Evolutionary conservation across 2,888 invertebrate genomes (phyloP), one percentile per base, ranked within the genome.

Genomic region (Eledone cirrhosa): DNA sequence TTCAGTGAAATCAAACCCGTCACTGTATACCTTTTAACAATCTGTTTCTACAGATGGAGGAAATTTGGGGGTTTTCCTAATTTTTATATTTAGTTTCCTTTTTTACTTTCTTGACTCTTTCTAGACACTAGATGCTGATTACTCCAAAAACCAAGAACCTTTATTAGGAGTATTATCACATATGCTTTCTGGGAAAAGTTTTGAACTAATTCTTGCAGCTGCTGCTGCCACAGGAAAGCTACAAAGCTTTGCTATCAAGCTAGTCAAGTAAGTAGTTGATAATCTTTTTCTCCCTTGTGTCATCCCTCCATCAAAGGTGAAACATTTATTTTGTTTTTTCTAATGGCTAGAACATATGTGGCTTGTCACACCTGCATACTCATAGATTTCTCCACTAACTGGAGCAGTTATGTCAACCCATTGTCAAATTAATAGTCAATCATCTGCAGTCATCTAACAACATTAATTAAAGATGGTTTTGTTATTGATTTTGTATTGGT

Each of bases 141-240:
- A 95, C 88, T 94, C 94, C 81, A 97, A 97, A 92, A 96, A 95
- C 81, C 93, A 93, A 92, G 97, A 97, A 83, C 94, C 95, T 3
- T 92, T 97, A 78, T 92, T 96, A 82, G 94, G 94, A 78, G 96
- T 97, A 92, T 92, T 98, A 8, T 95, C 95, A 88, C 96, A 97
- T 91, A 95, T 98, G 84, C 92, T 97, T 79, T 94, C 95, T 11
- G 96, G 97, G 11, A 96, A 97, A 88, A 97, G 95, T 88, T 94
- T 97, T 83, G 97, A 97, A 88, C 92, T 97, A 16, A 96, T 98
- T 85, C 92, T 98, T 0, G 95, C 97, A 0, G 97, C 97, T 7
- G 97, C 97, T 16, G 95, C 97, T 3, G 96, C 97, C 0, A 96
- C 97, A 90, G 97, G 97, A 0, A 95, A 96, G 87, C 91, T 98